Conservation (phyloP, 2,113 vertebrate genomes). For the Mustelus asterias region DNA sequence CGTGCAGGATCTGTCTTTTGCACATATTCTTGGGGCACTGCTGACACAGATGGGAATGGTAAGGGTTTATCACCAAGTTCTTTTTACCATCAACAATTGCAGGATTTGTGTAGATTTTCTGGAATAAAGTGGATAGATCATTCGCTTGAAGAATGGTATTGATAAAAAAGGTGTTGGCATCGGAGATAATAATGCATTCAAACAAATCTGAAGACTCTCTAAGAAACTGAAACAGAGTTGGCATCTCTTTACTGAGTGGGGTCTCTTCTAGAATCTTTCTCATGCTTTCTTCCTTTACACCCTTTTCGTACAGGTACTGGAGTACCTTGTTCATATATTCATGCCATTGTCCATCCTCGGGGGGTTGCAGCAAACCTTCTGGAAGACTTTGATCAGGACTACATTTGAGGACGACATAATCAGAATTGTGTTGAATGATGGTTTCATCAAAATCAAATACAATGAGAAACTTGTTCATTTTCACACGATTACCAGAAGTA, state of each 20-base stretch:
- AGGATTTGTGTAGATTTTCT: slow-evolving; percentile 81
- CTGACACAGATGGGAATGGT: slow-evolving; percentile 79
- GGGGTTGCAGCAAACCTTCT: slow-evolving; percentile 69
- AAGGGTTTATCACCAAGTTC: slow-evolving; percentile 73
- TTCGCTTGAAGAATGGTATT: slow-evolving; percentile 69
- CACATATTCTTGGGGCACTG: slow-evolving; percentile 91
- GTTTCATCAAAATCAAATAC: slow-evolving; percentile 97
- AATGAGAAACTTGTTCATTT: slow-evolving; percentile 70
- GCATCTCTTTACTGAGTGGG: slow-evolving; percentile 78
- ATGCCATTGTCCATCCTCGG: slow-evolving; percentile 74
- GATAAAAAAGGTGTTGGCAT: slow-evolving; percentile 86
- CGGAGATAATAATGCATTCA: slow-evolving; percentile 83
- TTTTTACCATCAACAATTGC: slow-evolving; percentile 73
- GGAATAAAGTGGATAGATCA: slow-evolving; percentile 69
- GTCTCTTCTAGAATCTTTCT: slow-evolving; percentile 71
- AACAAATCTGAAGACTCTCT: slow-evolving; percentile 69
- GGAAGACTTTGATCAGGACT: slow-evolving; percentile 75
- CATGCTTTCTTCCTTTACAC: slow-evolving; percentile 67
- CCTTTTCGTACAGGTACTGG: slow-evolving; percentile 78
- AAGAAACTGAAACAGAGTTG: slow-evolving; percentile 77
- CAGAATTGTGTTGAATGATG: slow-evolving; percentile 86
- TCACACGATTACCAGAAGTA: neutral
- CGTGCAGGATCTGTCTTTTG: slow-evolving; percentile 75
- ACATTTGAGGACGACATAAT: slow-evolving; percentile 70
- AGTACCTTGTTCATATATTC: slow-evolving; percentile 88